Conservation (phyloP, 2,113 vertebrate genomes). For the Esox niger region DNA sequence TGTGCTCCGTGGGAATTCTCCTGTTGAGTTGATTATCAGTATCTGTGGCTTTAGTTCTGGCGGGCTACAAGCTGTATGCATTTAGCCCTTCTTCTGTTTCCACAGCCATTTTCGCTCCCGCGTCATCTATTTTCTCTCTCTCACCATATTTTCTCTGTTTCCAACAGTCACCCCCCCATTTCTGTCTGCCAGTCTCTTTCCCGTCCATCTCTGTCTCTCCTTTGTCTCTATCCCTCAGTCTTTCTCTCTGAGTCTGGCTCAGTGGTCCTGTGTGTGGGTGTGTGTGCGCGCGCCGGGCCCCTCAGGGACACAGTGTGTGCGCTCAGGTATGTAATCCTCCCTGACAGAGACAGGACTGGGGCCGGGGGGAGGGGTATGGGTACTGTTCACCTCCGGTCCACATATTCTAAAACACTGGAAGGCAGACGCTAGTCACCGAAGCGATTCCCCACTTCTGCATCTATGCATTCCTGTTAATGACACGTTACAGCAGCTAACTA, state of each 20-base stretch:
- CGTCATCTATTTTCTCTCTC: not conserved
- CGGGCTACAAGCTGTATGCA: no score
- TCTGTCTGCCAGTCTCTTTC: no score
- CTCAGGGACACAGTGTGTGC: conserved; percentile 46
- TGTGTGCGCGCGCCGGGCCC: conserved; percentile 32
- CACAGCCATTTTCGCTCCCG: no score
- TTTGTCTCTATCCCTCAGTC: conserved; percentile 4
- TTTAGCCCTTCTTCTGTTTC: no score
- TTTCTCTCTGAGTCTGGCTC: conserved; percentile 11
- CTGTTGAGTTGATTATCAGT: no score
- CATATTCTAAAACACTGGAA: not conserved
- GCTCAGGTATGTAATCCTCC: conserved; percentile 73
- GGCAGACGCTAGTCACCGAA: not conserved
- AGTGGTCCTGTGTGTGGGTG: conserved; percentile 22
- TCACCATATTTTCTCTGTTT: conserved; percentile 16
- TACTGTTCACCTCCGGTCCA: conserved; percentile 4
- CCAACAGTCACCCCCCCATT: not conserved
- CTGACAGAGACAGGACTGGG: conserved; percentile 66
- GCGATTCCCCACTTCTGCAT: not conserved
- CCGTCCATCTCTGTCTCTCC: conserved; percentile 8
- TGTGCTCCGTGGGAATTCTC: no score
- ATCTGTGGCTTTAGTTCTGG: no score
- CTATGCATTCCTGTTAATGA: not conserved
- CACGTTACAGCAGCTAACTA: not conserved
- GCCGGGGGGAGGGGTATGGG: conserved; percentile 25